Evolutionary conservation across 2,113 vertebrate species (phyloP).

Genomic region (Catharus fuscescens): DNA sequence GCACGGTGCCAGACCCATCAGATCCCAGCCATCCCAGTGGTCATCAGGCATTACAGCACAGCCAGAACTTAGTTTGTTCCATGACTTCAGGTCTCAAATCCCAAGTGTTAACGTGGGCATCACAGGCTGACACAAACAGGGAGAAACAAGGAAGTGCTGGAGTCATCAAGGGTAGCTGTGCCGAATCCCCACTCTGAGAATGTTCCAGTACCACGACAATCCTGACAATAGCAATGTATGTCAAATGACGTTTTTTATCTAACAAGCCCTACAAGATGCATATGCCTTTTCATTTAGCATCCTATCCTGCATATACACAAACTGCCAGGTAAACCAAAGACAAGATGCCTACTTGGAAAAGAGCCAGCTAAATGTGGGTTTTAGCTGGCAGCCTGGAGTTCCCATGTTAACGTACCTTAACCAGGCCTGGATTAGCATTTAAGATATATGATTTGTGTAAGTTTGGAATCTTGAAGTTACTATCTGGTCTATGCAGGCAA

Average conservation of each 20-base stretch:
- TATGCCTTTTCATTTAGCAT: not conserved
- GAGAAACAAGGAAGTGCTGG: not conserved
- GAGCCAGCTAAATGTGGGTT: not conserved
- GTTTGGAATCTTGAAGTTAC: not conserved
- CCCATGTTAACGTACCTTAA: not conserved
- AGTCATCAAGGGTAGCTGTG: not conserved
- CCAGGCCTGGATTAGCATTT: not conserved
- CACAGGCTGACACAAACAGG: not conserved
- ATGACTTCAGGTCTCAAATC: not conserved
- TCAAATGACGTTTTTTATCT: not conserved
- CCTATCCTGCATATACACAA: not conserved
- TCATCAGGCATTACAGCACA: not conserved
- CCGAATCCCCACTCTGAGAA: not conserved
- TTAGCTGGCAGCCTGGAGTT: not conserved
- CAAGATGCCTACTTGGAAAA: not conserved
- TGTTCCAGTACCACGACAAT: no score
- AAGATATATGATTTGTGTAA: not conserved
- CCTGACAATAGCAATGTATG: not conserved
- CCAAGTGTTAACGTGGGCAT: fast-evolving
- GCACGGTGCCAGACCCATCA: not conserved
- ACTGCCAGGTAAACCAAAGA: not conserved
- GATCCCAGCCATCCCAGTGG: not conserved
- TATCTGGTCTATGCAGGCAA: not conserved
- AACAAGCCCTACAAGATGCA: not conserved
- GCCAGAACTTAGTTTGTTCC: not conserved